phyloP scores from a whole-genome alignment of 2,797 vertebrate genomes.

The Pelodytes ibericus region DNA sequence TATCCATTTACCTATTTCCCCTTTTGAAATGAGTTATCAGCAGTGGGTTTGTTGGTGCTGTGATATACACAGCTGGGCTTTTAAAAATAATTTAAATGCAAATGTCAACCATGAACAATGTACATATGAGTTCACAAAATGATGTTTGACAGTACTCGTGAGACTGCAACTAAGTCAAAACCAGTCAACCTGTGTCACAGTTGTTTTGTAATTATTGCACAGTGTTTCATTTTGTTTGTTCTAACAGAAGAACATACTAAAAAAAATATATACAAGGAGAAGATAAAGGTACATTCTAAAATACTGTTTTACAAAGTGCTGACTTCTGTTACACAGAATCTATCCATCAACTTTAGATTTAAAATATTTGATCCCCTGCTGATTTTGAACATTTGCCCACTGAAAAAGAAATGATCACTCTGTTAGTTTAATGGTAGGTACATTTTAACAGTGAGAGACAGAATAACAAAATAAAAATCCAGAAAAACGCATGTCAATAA shows the following conservation, averaged over 20 bases:
- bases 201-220: not conserved
- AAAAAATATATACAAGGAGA: too few relatives aligned
- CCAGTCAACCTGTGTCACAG: not conserved
- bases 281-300: too few relatives aligned
- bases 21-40: constrained; percentile 18
- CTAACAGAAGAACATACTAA: not conserved
- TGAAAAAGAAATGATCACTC: too few relatives aligned
- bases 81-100: constrained; percentile 37
- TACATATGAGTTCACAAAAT: constrained; percentile 4
- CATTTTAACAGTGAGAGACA: too few relatives aligned
- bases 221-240: not conserved
- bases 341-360: too few relatives aligned
- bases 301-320: too few relatives aligned
- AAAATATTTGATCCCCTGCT: too few relatives aligned
- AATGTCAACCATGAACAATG: constrained; percentile 1
- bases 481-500: too few relatives aligned
- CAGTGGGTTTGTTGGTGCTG: not conserved
- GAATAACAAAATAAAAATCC: too few relatives aligned
- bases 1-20: not conserved
- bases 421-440: too few relatives aligned
- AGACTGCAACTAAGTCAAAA: not conserved
- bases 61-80: constrained; percentile 24
- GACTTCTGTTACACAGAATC: not conserved
- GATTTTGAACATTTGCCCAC: too few relatives aligned
- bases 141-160: constrained; percentile 5